A percentile compares a stretch with the other conserved stretches of the same genome.
These are phyloP conservation scores for Sardinella longiceps DNA, from an alignment of 2,797 vertebrate species.

Conservation along the genomic window DNA sequence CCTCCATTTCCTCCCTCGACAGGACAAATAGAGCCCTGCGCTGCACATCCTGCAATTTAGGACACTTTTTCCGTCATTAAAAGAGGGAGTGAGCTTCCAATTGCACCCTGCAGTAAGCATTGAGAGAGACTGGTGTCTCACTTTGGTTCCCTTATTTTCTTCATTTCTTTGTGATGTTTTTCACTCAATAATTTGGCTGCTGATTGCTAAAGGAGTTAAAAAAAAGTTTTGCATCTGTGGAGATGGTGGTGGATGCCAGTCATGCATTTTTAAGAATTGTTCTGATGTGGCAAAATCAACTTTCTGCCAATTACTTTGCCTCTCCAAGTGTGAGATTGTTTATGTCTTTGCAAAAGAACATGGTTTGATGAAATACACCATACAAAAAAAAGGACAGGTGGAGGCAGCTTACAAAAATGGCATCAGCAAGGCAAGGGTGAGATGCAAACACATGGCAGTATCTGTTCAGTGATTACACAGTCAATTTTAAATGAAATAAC, in stretches of 20 bases:
- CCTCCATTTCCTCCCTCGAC: slow-evolving; percentile 28
- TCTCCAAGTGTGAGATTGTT: background rate
- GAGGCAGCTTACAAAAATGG: background rate
- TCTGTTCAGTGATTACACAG: no score
- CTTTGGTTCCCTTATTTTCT: background rate
- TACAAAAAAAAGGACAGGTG: background rate
- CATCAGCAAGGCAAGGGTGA: no score
- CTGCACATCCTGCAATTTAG: slow-evolving; percentile 35
- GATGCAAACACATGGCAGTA: no score
- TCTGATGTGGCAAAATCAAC: background rate
- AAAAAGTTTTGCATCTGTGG: background rate
- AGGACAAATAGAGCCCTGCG: slow-evolving; percentile 22
- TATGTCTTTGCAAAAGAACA: background rate
- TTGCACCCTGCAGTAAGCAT: background rate
- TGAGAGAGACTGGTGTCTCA: background rate
- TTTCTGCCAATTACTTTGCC: background rate
- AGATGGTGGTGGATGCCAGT: background rate
- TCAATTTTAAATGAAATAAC: no score
- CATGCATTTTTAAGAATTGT: background rate
- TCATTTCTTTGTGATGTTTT: background rate
- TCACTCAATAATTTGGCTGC: background rate
- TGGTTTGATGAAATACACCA: background rate
- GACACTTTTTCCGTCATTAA: slow-evolving; percentile 12
- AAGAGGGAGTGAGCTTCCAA: background rate
- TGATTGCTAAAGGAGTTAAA: background rate